Conservation (phyloP, 1,140 invertebrate species). For the Stenopsyche tienmushanensis region DNA sequence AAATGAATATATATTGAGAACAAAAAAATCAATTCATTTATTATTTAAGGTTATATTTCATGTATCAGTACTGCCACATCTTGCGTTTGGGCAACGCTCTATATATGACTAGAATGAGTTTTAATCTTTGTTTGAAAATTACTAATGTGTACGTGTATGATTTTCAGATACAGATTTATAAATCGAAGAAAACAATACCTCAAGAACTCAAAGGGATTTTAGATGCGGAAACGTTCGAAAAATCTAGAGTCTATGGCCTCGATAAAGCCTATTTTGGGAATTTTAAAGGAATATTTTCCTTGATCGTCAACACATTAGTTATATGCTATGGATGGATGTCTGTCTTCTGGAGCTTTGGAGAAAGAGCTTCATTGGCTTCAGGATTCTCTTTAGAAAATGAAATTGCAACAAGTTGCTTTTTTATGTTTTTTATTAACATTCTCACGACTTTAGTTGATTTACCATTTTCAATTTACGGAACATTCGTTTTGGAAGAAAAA, state of each 20-base stretch:
- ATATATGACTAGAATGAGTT: no score
- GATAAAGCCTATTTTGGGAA: slow-evolving; percentile 82
- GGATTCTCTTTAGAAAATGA: slow-evolving; percentile 63
- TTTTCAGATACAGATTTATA: slow-evolving; percentile 74
- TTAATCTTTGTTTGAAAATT: no score
- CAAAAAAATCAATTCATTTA: no score
- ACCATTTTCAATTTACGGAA: slow-evolving; percentile 87
- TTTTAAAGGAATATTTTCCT: slow-evolving; percentile 69
- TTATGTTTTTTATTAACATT: slow-evolving; percentile 71
- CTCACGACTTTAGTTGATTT: slow-evolving; percentile 73
- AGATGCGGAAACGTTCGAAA: slow-evolving; percentile 81
- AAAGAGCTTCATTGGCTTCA: slow-evolving; percentile 56
- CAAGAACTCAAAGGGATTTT: slow-evolving; percentile 71
- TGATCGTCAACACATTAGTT: slow-evolving; percentile 71
- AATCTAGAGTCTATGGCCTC: slow-evolving; percentile 81
- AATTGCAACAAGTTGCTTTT: slow-evolving; percentile 74
- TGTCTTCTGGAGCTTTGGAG: slow-evolving; percentile 65
- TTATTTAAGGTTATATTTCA: no score
- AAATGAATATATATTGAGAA: no score
- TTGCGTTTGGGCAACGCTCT: no score
- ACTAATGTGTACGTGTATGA: no score
- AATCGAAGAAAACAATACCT: slow-evolving; percentile 70
- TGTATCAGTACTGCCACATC: no score
- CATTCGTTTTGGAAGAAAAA: slow-evolving; percentile 94
- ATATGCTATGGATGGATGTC: slow-evolving; percentile 60